Conservation (phyloP, 30 jellyfish, hydroid and myxozoan species). For the Pseudorhiza aurosa region DNA sequence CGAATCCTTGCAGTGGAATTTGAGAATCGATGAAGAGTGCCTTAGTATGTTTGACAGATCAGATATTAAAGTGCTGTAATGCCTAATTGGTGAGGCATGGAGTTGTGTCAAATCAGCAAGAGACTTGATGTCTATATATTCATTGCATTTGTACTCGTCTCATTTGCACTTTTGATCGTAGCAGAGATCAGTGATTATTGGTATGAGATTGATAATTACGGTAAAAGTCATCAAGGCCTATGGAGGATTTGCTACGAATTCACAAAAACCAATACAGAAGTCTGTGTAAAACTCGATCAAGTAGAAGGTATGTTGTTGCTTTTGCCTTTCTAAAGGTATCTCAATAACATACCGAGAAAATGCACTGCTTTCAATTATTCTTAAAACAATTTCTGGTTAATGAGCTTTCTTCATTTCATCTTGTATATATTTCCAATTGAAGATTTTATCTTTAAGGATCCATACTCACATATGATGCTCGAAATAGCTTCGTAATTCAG, state of each 20-base stretch:
- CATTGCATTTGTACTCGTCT: neutral
- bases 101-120: neutral
- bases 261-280: constrained; percentile 26
- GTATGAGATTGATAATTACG: constrained; percentile 15
- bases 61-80: no score
- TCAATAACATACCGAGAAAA: no score
- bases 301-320: constrained; percentile 47
- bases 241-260: constrained; percentile 42
- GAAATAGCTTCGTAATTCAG: no score
- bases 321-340: no score
- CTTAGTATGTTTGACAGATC: no score
- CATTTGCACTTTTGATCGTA: constrained; percentile 14
- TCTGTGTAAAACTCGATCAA: constrained; percentile 21
- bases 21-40: neutral
- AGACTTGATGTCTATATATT: neutral
- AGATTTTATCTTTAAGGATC: no score
- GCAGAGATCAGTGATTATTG: constrained; percentile 52
- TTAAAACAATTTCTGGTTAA: no score
- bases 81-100: no score
- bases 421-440: no score
- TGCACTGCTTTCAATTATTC: no score
- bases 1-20: neutral
- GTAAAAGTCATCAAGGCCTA: constrained; percentile 30
- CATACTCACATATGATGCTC: no score
- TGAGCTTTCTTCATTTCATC: no score